Base-by-base conservation (phyloP, 1,140 invertebrate species). In the Stenopsyche tienmushanensis region DNA sequence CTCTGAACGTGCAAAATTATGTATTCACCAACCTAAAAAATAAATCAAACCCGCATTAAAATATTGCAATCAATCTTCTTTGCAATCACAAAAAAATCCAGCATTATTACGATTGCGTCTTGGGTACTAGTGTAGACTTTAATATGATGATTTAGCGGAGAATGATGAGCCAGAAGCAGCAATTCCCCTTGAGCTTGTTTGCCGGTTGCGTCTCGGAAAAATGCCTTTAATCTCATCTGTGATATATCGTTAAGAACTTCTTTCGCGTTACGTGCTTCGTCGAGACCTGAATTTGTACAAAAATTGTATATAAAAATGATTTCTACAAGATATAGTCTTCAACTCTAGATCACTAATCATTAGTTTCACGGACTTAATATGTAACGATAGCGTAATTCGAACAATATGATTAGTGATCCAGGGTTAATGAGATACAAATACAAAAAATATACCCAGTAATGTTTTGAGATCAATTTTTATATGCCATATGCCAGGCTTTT, bases 1-100 rank as follows among this genome's bases (percentile, higher is more conserved):
- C 91, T 90, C 71, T 93, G 87, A 3, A 98, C 92, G 73, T 97
- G 95, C 71, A 98, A 91, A 41, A 98, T 90, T 65, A 97, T 90
- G 74, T 96, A 98, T 75, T 97, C 92, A 0, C 95, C 94, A 13
- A 96, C 90, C 88, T 90, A 15, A 76, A 76, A 71, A 53, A 58
- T 34, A 18, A 8, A 44, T 58, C 20, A 23, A 58, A 45, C 15
- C 1, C 2, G 21, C 39, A 57, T 41, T 13, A 42, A 9, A 42
- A 58, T 58, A 42, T 8, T 26, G 10, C 7, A 24, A 18, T 23
- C 5, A 5, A 24, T 23, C 20, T 53, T 7, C n/a, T n/a, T n/a
- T n/a, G n/a, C n/a, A 49, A 8, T 49, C 5, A 20, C 15, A 8
- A 70, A 18, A 62, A 39, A 24, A 26, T n/a, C 21, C 20, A 3